Evolutionary conservation across 2,797 vertebrate genomes (phyloP).

Genomic region (Rhadinocentrus ornatus): DNA sequence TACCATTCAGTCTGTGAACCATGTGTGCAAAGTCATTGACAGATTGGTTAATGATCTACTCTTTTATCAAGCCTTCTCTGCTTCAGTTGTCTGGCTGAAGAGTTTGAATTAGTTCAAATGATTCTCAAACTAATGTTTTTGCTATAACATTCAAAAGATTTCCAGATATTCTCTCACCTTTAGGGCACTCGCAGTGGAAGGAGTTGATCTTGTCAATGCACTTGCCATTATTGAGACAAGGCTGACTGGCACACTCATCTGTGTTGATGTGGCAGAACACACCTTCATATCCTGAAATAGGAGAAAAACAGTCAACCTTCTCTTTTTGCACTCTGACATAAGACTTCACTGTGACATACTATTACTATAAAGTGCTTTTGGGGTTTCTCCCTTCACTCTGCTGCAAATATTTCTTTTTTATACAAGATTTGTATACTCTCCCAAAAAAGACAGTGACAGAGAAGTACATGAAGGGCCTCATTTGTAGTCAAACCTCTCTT

Average conservation of each 20-base stretch:
- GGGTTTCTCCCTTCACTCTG: background rate
- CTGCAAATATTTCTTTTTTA: background rate
- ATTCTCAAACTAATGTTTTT: slow-evolving; percentile 5
- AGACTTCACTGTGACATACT: background rate
- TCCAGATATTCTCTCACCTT: slow-evolving; percentile 83
- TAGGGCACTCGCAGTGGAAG: slow-evolving; percentile 94
- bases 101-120: background rate
- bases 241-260: slow-evolving; percentile 91
- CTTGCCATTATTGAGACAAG: slow-evolving; percentile 94
- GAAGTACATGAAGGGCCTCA: background rate
- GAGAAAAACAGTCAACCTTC: slow-evolving; percentile 3
- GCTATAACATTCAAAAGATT: background rate
- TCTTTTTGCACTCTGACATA: background rate
- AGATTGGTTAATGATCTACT: slow-evolving; percentile 62
- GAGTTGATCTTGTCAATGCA: slow-evolving; percentile 97
- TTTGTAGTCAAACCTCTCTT: background rate
- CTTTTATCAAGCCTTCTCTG: slow-evolving; percentile 30
- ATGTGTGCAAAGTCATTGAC: slow-evolving; percentile 47
- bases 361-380: background rate
- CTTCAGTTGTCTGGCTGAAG: slow-evolving; percentile 24
- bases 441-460: background rate
- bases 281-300: slow-evolving; percentile 89
- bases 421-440: background rate
- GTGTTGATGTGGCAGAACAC: slow-evolving; percentile 93
- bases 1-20: slow-evolving; percentile 47